Base-by-base conservation (phyloP, 1,140 invertebrate species). In the Manduca sexta region DNA sequence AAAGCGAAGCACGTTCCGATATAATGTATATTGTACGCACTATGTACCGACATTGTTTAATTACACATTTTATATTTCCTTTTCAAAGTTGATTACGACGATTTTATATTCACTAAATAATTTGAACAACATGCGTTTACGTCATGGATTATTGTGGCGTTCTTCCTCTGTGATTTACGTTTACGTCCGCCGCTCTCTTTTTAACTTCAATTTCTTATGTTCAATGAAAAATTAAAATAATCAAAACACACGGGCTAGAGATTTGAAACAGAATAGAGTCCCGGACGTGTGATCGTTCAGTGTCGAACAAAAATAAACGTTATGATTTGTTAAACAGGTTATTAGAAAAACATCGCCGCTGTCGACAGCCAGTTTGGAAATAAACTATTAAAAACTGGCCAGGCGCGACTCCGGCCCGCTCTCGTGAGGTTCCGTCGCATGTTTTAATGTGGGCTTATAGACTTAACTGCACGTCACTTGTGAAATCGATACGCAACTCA, bases 201-300 rank as follows among this genome's bases (percentile, higher is more conserved):
- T 67, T 60, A 56, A 61, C 49, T 63, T 61, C 61, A 66, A 52
- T 60, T 54, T 64, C 52, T 35, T 64, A 51, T 68, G 56, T 68
- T 73, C 54, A 69, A 56, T 66, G 66, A 70, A 82, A 78, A 73
- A 74, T 72, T 61, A 68, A 68, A 73, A 70, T 69, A 79, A 80
- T 69, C 60, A 79, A 73, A 80, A 75, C 70, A 80, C 71, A 72
- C 67, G 67, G 42, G 58, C 52, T 53, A 60, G 56, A 79, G 76
- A 83, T 83, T 78, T 70, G 75, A 83, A 80, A 80, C 76, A 83
- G 76, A 80, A 77, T 79, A 72, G 72, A 71, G 71, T 74, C 63
- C 69, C 69, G 69, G 70, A 74, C 72, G 69, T 78, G 78, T 79
- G 78, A 82, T 82, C 69, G 72, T 70, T 76, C 68, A 68, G 72